phyloP scores from a whole-genome alignment of 2,113 vertebrate genomes.

The Actenoides lindsayi region DNA sequence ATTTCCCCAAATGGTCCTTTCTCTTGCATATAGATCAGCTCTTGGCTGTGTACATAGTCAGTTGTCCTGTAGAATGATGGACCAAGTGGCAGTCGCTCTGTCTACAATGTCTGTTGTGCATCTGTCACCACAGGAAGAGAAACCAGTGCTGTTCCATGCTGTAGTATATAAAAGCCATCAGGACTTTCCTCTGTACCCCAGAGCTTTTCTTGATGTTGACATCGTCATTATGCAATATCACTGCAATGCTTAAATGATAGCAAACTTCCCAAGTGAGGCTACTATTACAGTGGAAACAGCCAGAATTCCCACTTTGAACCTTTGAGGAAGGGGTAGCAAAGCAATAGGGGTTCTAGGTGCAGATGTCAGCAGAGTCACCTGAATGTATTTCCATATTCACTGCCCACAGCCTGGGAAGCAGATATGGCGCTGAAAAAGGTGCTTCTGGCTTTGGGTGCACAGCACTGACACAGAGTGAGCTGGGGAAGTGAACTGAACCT shows the following conservation, averaged over 20 bases:
- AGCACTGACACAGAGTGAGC: neutral
- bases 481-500: neutral
- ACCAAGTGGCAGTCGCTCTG: neutral
- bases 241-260: neutral
- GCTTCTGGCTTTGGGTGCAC: neutral
- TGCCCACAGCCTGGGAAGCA: neutral
- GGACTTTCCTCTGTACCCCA: neutral
- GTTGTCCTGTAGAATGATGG: neutral
- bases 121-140: neutral
- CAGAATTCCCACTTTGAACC: neutral
- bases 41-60: neutral
- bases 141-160: neutral
- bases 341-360: neutral
- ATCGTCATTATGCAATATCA: neutral
- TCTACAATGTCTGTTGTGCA: neutral
- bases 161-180: neutral
- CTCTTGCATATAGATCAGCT: neutral
- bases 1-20: neutral
- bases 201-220: neutral
- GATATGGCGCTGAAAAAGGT: neutral
- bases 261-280: neutral
- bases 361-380: neutral
- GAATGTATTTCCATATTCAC: rapidly evolving
- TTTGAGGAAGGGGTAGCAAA: neutral
- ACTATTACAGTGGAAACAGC: neutral